A percentile compares a stretch with the other conserved stretches of the same genome.
phyloP scores from a whole-genome alignment of 1,140 invertebrate genomes.

The Drosophila aff. region DNA sequence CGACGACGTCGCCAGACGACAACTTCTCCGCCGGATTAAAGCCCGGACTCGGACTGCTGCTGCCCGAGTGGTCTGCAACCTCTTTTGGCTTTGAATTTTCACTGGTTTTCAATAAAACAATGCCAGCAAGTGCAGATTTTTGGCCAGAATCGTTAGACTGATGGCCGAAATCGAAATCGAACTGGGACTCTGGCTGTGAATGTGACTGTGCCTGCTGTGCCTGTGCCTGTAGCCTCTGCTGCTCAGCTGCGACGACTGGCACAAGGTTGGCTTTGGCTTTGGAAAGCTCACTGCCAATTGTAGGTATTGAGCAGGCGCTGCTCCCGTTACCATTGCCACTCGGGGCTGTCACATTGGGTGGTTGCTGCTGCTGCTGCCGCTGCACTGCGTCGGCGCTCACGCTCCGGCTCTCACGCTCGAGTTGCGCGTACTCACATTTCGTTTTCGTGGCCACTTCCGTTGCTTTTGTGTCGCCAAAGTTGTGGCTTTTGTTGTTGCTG shows the following conservation, averaged over 20 bases:
- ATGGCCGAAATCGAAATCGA: not conserved
- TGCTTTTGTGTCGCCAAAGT: conserved; percentile 42
- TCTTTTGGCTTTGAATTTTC: not conserved
- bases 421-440: conserved; percentile 76
- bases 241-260: conserved; percentile 75
- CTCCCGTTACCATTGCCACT: conserved; percentile 40
- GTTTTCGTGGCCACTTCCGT: conserved; percentile 72
- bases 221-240: conserved; percentile 60
- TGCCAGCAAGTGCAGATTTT: not conserved
- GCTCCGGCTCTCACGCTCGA: conserved; percentile 74
- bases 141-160: not conserved
- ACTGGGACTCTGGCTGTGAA: not conserved
- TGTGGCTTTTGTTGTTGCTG: conserved; percentile 15
- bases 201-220: not conserved
- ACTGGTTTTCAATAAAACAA: too few species aligned
- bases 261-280: conserved; percentile 76
- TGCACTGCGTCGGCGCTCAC: conserved; percentile 50
- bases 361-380: conserved; percentile 41
- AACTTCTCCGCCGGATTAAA: not conserved
- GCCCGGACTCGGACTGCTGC: too few species aligned
- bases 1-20: conserved; percentile 37
- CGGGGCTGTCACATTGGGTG: conserved; percentile 62
- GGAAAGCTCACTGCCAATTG: conserved; percentile 71
- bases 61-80: not conserved
- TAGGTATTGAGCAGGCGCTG: conserved; percentile 79